Evolutionary conservation across 2,797 vertebrate genomes (phyloP).

Genomic region (Cuculus canorus): DNA sequence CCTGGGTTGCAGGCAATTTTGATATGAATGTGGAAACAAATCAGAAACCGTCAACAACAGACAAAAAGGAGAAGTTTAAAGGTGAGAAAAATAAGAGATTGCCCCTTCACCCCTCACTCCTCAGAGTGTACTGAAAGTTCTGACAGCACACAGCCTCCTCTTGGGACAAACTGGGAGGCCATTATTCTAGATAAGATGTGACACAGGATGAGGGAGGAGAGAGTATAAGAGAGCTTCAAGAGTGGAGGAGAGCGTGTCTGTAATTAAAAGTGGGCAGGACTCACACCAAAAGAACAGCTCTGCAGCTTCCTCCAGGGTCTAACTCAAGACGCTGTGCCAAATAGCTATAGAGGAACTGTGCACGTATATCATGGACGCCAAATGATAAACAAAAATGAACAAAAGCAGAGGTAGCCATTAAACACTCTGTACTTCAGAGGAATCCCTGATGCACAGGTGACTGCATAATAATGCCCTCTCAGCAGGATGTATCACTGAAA

Average conservation of each 20-base stretch:
- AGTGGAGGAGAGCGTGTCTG: not conserved
- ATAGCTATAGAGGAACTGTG: not conserved
- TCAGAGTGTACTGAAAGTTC: not conserved
- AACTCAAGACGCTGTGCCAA: not conserved
- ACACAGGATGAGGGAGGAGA: not conserved
- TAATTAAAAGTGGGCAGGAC: slow-evolving; percentile 8
- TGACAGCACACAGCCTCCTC: not conserved
- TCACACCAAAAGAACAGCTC: not conserved
- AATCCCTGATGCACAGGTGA: not conserved
- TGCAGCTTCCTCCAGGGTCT: not conserved
- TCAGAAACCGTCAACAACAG: not conserved
- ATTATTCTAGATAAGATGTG: not conserved
- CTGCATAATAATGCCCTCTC: not conserved
- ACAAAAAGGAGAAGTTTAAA: not conserved
- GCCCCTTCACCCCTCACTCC: not conserved
- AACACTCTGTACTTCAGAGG: not conserved
- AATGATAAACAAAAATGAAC: not conserved
- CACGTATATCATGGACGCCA: not conserved
- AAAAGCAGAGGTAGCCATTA: not conserved
- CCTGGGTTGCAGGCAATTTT: not conserved
- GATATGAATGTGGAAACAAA: not conserved
- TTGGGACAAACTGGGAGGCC: not conserved
- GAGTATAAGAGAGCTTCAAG: not conserved
- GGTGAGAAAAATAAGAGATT: not conserved
- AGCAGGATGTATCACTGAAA: not conserved